These are phyloP conservation scores for Tauraco erythrolophus DNA, from an alignment of 2,113 vertebrate species.

Conservation along the genomic window DNA sequence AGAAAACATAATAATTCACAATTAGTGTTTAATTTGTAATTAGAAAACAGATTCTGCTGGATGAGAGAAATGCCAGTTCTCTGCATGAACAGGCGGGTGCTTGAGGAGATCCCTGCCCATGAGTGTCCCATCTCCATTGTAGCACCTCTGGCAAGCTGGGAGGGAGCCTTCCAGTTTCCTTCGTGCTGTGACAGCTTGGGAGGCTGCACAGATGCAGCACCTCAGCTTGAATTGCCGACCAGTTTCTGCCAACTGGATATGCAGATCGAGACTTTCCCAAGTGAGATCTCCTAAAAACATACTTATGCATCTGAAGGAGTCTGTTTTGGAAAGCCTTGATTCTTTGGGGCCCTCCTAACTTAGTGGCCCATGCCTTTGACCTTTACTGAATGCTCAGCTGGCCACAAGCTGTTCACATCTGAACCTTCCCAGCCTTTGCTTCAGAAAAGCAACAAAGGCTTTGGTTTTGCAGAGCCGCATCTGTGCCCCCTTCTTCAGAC, in stretches of 20 bases:
- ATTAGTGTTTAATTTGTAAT: slow-evolving; percentile 49
- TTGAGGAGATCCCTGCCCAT: accelerated
- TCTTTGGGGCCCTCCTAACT: background rate
- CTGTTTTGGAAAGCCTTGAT: background rate
- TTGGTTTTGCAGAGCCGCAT: accelerated
- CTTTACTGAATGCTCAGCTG: background rate
- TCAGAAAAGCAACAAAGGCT: background rate
- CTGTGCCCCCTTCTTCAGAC: accelerated
- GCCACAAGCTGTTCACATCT: accelerated
- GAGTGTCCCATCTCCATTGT: background rate
- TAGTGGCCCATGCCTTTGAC: background rate
- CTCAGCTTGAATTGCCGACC: background rate
- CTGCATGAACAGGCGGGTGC: background rate
- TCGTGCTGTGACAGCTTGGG: background rate
- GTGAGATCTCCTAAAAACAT: background rate
- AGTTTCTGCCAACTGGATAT: background rate
- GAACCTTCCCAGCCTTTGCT: background rate
- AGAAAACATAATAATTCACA: slow-evolving; percentile 11
- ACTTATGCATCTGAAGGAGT: background rate
- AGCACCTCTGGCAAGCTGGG: background rate
- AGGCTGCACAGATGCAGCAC: background rate
- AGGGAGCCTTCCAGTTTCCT: background rate
- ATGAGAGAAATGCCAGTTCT: background rate
- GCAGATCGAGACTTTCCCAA: background rate
- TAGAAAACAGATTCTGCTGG: slow-evolving; percentile 37